Evolutionary conservation across 2,888 invertebrate species (phyloP).

Genomic region (Nudaria mundana): DNA sequence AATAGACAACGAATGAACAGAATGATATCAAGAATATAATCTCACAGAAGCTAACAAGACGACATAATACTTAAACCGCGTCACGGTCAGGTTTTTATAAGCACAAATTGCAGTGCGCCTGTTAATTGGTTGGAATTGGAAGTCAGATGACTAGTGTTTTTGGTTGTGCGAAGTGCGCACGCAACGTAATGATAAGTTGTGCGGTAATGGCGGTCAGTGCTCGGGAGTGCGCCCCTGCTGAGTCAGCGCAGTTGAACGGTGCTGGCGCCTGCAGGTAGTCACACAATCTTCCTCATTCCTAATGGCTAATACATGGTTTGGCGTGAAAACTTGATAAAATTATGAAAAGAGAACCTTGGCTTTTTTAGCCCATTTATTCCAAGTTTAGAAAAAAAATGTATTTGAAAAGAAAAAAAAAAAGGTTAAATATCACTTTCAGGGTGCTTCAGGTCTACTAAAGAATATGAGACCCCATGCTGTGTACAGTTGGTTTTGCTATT

Average conservation of each 20-base stretch:
- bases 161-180: conserved; percentile 71
- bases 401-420: no score
- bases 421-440: no score
- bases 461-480: no score
- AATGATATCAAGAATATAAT: conserved; percentile 32
- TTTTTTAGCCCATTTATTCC: no score
- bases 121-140: conserved; percentile 71
- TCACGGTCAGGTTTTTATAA: conserved; percentile 60
- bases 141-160: conserved; percentile 66
- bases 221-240: conserved; percentile 61
- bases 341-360: no score
- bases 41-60: conserved; percentile 59
- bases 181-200: conserved; percentile 66
- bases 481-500: no score
- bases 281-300: conserved; percentile 36
- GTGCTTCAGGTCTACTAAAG: no score
- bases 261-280: conserved; percentile 58
- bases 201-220: conserved; percentile 54
- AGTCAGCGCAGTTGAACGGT: conserved; percentile 70
- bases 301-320: conserved; percentile 23
- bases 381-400: no score
- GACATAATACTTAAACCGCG: conserved; percentile 58
- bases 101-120: conserved; percentile 63
- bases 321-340: conserved; percentile 30
- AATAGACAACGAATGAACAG: conserved; percentile 12